Conservation (phyloP, 2,113 vertebrate species). For the Microtus richardsoni region DNA sequence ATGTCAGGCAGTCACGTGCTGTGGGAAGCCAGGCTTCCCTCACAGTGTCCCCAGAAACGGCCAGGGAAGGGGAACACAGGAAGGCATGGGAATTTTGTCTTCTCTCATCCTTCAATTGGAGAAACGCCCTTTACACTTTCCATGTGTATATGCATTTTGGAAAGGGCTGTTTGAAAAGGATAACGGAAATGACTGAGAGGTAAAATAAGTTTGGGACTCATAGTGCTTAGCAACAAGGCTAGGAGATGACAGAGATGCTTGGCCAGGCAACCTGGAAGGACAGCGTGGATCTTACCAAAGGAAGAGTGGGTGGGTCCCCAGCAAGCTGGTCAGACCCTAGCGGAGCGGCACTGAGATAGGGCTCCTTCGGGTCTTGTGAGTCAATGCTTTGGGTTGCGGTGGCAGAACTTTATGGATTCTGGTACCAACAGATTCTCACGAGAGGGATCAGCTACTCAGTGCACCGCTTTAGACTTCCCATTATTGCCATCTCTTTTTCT, state of each 20-base stretch:
- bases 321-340: background rate
- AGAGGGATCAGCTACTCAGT: background rate
- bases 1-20: background rate
- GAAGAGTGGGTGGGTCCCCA: accelerated
- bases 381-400: background rate
- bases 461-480: background rate
- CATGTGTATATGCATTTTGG: background rate
- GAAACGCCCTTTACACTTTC: background rate
- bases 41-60: background rate
- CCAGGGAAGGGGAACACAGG: no score
- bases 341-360: background rate
- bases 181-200: background rate
- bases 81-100: background rate
- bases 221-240: background rate
- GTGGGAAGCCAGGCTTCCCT: background rate
- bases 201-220: background rate
- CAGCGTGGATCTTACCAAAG: background rate
- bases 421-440: background rate
- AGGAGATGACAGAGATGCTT: background rate
- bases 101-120: background rate
- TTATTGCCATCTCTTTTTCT: background rate
- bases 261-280: background rate
- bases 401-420: background rate
- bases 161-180: background rate
- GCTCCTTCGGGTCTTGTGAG: background rate